phyloP scores from a whole-genome alignment of 2,888 invertebrate genomes.

The Oithona nana region DNA sequence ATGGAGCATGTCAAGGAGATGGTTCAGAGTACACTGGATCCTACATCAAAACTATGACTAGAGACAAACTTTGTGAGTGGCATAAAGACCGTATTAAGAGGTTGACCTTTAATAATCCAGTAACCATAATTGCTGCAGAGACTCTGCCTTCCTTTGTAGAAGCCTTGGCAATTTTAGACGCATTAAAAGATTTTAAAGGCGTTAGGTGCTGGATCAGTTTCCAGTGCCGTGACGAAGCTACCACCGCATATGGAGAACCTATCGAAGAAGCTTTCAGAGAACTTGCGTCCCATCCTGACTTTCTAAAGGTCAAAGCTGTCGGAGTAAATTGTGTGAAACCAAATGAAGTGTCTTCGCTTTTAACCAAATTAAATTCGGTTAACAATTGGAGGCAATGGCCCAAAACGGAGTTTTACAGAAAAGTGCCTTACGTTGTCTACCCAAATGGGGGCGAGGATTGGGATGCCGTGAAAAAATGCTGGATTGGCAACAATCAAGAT shows the following conservation, averaged over 20 bases:
- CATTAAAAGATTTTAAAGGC: slow-evolving; percentile 55
- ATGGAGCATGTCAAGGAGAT: slow-evolving; percentile 72
- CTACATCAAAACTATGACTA: slow-evolving; percentile 41
- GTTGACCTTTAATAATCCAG: slow-evolving; percentile 49
- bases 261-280: slow-evolving; percentile 48
- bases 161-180: slow-evolving; percentile 57
- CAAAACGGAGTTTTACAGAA: slow-evolving; percentile 25
- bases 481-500: slow-evolving; percentile 25
- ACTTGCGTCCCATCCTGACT: slow-evolving; percentile 36
- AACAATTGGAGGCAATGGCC: slow-evolving; percentile 26
- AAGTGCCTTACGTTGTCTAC: slow-evolving; percentile 60
- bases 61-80: slow-evolving; percentile 54
- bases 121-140: slow-evolving; percentile 69
- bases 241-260: slow-evolving; percentile 57
- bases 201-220: slow-evolving; percentile 70
- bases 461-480: slow-evolving; percentile 39
- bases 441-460: slow-evolving; percentile 79
- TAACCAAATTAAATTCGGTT: slow-evolving; percentile 29
- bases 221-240: slow-evolving; percentile 52
- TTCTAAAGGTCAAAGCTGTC: slow-evolving; percentile 54
- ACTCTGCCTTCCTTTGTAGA: slow-evolving; percentile 72
- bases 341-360: slow-evolving; percentile 39
- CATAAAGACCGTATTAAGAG: slow-evolving; percentile 62
- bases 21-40: slow-evolving; percentile 82
- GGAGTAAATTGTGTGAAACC: slow-evolving; percentile 76